These are phyloP conservation scores for Terebella lapidaria DNA, from an alignment of 2,888 invertebrate genomes.

Conservation along the genomic window DNA sequence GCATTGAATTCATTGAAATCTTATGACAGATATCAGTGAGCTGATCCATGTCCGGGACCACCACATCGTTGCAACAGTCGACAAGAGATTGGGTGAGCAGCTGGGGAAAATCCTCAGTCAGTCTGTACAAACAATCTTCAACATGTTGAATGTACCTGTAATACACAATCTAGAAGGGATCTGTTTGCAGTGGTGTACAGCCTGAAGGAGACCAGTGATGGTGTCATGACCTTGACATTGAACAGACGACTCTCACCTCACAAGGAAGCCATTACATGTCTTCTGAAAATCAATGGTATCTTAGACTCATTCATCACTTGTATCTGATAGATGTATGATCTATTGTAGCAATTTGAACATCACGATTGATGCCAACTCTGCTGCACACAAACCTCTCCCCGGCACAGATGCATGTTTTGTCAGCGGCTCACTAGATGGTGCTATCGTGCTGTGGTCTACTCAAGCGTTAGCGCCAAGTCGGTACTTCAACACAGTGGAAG, in stretches of 20 bases:
- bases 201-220: background rate
- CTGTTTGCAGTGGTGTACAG: background rate
- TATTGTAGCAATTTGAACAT: background rate
- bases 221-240: background rate
- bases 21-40: conserved; percentile 29
- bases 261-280: conserved; percentile 36
- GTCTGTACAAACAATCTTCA: no score
- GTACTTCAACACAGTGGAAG: conserved; percentile 35
- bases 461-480: conserved; percentile 31
- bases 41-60: conserved; percentile 35
- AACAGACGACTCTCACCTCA: conserved; percentile 28
- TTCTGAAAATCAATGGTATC: conserved; percentile 28
- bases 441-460: conserved; percentile 39
- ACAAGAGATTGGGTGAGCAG: conserved; percentile 35
- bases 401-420: conserved; percentile 20
- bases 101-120: background rate
- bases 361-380: no score
- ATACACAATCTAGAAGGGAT: no score
- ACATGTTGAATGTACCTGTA: no score
- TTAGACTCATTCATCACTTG: background rate
- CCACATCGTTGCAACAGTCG: conserved; percentile 36
- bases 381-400: background rate
- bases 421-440: conserved; percentile 46
- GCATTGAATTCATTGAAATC: no score
- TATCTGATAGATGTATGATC: background rate